Conservation (phyloP, 2,888 invertebrate genomes). For the Sesia apiformis region DNA sequence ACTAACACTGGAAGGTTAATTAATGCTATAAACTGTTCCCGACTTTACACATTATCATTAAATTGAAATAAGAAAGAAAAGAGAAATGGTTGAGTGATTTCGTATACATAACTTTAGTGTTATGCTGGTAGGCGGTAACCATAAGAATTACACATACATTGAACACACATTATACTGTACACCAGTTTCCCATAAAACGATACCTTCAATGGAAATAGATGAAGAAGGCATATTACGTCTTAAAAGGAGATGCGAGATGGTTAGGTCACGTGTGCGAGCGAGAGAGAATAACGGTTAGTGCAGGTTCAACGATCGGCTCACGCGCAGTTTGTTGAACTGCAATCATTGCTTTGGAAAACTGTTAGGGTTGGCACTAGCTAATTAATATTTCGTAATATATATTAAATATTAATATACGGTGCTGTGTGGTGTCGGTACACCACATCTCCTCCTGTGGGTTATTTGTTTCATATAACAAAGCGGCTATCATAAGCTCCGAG, state of each 20-base stretch:
- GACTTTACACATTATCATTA: not conserved
- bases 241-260: slow-evolving; percentile 30
- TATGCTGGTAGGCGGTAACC: not conserved
- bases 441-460: too few species aligned
- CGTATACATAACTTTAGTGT: not conserved
- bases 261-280: slow-evolving; percentile 27
- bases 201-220: slow-evolving; percentile 42
- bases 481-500: too few species aligned
- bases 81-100: slow-evolving; percentile 10
- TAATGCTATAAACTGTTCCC: too few species aligned
- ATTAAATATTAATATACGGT: not conserved
- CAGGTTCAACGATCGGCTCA: slow-evolving; percentile 70
- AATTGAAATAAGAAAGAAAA: slow-evolving; percentile 7
- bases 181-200: slow-evolving; percentile 33
- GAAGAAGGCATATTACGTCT: slow-evolving; percentile 39
- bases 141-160: slow-evolving; percentile 20
- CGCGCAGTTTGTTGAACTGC: slow-evolving; percentile 72
- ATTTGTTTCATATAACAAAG: too few species aligned
- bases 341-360: slow-evolving; percentile 68
- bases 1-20: too few species aligned
- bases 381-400: not conserved
- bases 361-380: slow-evolving; percentile 39
- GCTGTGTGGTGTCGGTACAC: too few species aligned
- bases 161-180: slow-evolving; percentile 16
- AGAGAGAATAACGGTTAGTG: slow-evolving; percentile 48